Evolutionary conservation across 2,888 invertebrate species (phyloP).

Genomic region (Caenorhabditis parvicauda): DNA sequence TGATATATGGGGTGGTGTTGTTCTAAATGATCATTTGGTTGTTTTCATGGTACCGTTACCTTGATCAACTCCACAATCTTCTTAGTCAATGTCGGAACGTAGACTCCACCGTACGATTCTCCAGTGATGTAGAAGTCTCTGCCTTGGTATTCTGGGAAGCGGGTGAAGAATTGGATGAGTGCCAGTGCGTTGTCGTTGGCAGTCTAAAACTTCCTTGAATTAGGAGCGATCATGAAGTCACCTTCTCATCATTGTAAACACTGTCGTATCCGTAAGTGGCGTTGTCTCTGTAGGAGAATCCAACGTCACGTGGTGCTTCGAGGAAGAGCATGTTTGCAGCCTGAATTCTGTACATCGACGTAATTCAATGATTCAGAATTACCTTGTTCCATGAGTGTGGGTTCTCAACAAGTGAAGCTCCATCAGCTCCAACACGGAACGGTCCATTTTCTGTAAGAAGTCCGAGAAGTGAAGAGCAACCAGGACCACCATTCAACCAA

Average conservation of each 20-base stretch:
- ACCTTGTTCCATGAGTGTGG: constrained; percentile 60
- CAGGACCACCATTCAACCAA: constrained; percentile 66
- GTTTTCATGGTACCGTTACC: constrained; percentile 3
- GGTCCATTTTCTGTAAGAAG: constrained; percentile 65
- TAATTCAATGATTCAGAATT: constrained; percentile 63
- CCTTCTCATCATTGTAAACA: constrained; percentile 43
- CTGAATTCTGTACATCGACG: constrained; percentile 63
- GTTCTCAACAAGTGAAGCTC: constrained; percentile 45
- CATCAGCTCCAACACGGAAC: constrained; percentile 48
- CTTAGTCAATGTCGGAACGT: constrained; percentile 63
- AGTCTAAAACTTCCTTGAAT: constrained; percentile 50
- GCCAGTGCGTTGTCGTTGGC: constrained; percentile 65
- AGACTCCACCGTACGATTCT: constrained; percentile 66
- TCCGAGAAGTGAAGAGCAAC: constrained; percentile 64
- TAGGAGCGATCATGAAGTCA: background rate
- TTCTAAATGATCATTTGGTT: constrained; percentile 14
- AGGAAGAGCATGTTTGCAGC: constrained; percentile 66
- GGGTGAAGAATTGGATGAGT: constrained; percentile 64
- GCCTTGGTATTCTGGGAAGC: constrained; percentile 64
- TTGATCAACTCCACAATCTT: constrained; percentile 33
- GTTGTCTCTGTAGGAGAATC: constrained; percentile 65
- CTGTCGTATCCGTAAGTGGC: constrained; percentile 29
- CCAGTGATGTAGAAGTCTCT: constrained; percentile 63
- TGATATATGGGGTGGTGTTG: constrained; percentile 32
- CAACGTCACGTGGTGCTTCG: constrained; percentile 67